Conservation (phyloP, 2,888 invertebrate genomes). For the Panzeria rudis region DNA sequence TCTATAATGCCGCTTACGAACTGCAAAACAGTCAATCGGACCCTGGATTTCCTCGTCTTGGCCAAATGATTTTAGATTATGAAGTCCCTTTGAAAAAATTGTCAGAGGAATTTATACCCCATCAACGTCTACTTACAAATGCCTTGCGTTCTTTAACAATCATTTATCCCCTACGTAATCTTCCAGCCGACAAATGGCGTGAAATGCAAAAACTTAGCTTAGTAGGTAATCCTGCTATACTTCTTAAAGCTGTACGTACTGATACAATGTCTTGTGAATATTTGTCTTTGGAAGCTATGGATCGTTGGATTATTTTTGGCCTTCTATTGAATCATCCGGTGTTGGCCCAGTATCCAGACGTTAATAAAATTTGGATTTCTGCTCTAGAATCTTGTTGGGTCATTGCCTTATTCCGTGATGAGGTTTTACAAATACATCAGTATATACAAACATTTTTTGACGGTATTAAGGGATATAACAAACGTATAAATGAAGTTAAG, state of each 20-base stretch:
- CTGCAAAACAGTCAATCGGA: constrained; percentile 95
- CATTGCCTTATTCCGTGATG: constrained; percentile 96
- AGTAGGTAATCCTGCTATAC: constrained; percentile 96
- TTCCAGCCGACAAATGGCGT: constrained; percentile 97
- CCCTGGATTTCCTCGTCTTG: constrained; percentile 96
- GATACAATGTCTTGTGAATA: constrained; percentile 99
- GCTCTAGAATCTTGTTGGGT: constrained; percentile 98
- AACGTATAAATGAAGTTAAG: constrained; percentile 97
- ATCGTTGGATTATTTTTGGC: constrained; percentile 98
- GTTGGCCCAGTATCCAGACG: constrained; percentile 91
- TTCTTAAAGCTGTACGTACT: constrained; percentile 96
- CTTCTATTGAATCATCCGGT: constrained; percentile 95
- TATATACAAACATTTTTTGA: constrained; percentile 97
- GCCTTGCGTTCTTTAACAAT: constrained; percentile 95
- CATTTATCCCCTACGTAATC: constrained; percentile 94
- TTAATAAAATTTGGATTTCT: constrained; percentile 95
- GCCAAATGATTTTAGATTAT: constrained; percentile 99
- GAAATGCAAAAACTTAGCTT: constrained; percentile 96
- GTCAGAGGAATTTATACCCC: constrained; percentile 98
- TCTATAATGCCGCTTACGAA: constrained; percentile 99
- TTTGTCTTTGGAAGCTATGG: constrained; percentile 96
- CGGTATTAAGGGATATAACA: constrained; percentile 96
- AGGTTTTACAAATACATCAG: constrained; percentile 97
- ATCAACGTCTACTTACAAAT: constrained; percentile 92
- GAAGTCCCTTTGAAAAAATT: constrained; percentile 97